Percentiles rank a stretch among this genome's conserved stretches.
Evolutionary conservation across 2,113 vertebrate genomes (phyloP).

Genomic region (Scatophagus argus): DNA sequence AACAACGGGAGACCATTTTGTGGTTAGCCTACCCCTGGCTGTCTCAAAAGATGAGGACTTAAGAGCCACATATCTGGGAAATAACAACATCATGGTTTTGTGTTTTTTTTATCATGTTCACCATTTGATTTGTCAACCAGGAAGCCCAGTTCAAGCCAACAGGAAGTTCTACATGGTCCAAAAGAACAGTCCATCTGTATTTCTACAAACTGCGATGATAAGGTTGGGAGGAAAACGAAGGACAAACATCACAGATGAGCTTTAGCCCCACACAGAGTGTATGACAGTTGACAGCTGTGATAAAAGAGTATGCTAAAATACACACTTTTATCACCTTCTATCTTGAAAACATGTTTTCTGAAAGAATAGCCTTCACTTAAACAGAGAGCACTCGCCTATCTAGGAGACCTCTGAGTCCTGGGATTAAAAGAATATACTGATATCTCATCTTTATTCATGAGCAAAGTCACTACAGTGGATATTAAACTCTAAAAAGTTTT

Average conservation of each 20-base stretch:
- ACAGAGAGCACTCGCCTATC: conserved; percentile 43
- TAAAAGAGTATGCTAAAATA: conserved; percentile 72
- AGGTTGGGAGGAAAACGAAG: conserved; percentile 10
- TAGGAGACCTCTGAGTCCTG: conserved; percentile 12
- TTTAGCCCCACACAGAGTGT: conserved; percentile 26
- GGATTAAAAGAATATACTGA: conserved; percentile 41
- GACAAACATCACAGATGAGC: conserved; percentile 16
- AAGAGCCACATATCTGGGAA: conserved; percentile 42
- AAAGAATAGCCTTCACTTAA: conserved; percentile 28
- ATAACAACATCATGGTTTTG: conserved; percentile 22
- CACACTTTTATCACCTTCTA: conserved; percentile 74
- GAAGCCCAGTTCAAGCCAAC: conserved; percentile 25
- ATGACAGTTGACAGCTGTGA: conserved; percentile 62
- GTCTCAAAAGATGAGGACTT: conserved; percentile 46
- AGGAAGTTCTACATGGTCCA: conserved; percentile 43
- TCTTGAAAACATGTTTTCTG: conserved; percentile 51
- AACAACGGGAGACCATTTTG: conserved; percentile 68
- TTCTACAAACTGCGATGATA: conserved; percentile 38
- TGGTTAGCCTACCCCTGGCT: conserved; percentile 46
- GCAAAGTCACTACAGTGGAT: conserved; percentile 41
- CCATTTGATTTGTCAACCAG: conserved; percentile 40
- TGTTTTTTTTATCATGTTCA: conserved; percentile 16
- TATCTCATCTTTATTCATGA: conserved; percentile 70
- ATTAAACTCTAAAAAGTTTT: conserved; percentile 41
- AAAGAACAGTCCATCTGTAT: conserved; percentile 27